These are phyloP conservation scores for Cecropterus lyciades DNA, from an alignment of 1,140 invertebrate species.

Conservation along the genomic window DNA sequence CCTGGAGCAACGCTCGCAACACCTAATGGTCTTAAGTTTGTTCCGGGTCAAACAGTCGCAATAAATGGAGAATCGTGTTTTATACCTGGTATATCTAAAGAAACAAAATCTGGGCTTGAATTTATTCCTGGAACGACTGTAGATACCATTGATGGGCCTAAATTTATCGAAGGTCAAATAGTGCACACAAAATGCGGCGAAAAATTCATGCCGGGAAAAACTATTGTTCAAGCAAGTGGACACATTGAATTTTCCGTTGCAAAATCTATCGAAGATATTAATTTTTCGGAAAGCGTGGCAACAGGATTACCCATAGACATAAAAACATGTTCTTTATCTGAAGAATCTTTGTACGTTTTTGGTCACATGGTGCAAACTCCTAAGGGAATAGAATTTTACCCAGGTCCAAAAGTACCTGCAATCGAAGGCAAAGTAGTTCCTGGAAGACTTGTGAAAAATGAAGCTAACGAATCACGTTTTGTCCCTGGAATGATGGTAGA, in stretches of 20 bases:
- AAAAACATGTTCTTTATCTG: slow-evolving; percentile 82
- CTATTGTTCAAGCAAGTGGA: slow-evolving; percentile 77
- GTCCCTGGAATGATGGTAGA: slow-evolving; percentile 89
- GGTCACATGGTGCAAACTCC: slow-evolving; percentile 89
- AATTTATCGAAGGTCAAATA: slow-evolving; percentile 89
- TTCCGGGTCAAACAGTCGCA: slow-evolving; percentile 87
- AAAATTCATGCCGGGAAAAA: slow-evolving; percentile 86
- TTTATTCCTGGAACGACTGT: slow-evolving; percentile 89
- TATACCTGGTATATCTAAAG: slow-evolving; percentile 85
- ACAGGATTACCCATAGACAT: slow-evolving; percentile 86
- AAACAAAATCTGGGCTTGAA: slow-evolving; percentile 59
- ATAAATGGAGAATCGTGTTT: slow-evolving; percentile 81
- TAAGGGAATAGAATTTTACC: slow-evolving; percentile 89
- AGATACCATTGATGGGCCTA: slow-evolving; percentile 86
- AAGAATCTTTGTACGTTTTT: slow-evolving; percentile 86
- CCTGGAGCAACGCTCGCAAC: slow-evolving; percentile 88
- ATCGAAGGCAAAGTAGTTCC: slow-evolving; percentile 87
- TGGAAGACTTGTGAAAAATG: slow-evolving; percentile 87
- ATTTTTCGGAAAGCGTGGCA: slow-evolving; percentile 82
- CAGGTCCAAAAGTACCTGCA: slow-evolving; percentile 81
- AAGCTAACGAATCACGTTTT: slow-evolving; percentile 86
- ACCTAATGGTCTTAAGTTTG: slow-evolving; percentile 86
- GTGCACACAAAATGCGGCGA: slow-evolving; percentile 84
- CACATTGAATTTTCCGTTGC: slow-evolving; percentile 86
- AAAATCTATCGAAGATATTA: slow-evolving; percentile 85